A percentile compares a stretch with the other conserved stretches of the same genome.
Evolutionary conservation across 1,140 invertebrate species (phyloP).

Genomic region (Drosophila kurseongensis): DNA sequence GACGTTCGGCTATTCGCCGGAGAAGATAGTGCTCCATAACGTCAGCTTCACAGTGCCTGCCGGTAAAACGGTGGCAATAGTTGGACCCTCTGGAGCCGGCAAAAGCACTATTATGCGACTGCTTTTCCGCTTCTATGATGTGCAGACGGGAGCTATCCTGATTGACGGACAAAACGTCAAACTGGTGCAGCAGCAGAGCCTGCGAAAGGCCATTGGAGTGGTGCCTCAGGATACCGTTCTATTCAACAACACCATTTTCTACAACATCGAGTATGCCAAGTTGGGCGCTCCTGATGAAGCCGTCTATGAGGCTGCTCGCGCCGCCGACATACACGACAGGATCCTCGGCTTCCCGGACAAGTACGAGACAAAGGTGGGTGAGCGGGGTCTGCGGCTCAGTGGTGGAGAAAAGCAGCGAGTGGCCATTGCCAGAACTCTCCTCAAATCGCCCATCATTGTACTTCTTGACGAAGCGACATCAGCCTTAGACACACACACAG

Average conservation of each 20-base stretch:
- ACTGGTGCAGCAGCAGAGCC: slow-evolving; percentile 88
- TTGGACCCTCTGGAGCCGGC: slow-evolving; percentile 92
- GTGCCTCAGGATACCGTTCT: slow-evolving; percentile 99
- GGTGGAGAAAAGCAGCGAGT: slow-evolving; percentile 98
- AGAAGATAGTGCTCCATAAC: slow-evolving; percentile 92
- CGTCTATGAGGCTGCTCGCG: slow-evolving; percentile 94
- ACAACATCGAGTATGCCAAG: slow-evolving; percentile 98
- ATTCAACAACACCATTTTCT: slow-evolving; percentile 97
- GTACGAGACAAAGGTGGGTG: slow-evolving; percentile 94
- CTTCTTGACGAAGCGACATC: slow-evolving; percentile 96
- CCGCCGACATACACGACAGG: slow-evolving; percentile 97
- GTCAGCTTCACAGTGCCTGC: slow-evolving; percentile 94
- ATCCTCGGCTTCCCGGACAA: slow-evolving; percentile 95
- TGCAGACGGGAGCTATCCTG: slow-evolving; percentile 92
- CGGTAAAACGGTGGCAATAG: slow-evolving; percentile 96
- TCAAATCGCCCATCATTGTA: slow-evolving; percentile 94
- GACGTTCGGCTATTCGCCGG: slow-evolving; percentile 93
- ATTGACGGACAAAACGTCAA: slow-evolving; percentile 92
- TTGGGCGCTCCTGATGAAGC: slow-evolving; percentile 92
- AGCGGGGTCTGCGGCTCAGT: slow-evolving; percentile 91
- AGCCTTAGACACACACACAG: slow-evolving; percentile 93
- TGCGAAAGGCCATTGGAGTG: slow-evolving; percentile 90
- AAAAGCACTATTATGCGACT: slow-evolving; percentile 97
- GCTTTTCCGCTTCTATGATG: slow-evolving; percentile 98
- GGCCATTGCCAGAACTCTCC: slow-evolving; percentile 94